Base-by-base conservation (phyloP, 2,113 vertebrate genomes). In the Vulpes vulpes region DNA sequence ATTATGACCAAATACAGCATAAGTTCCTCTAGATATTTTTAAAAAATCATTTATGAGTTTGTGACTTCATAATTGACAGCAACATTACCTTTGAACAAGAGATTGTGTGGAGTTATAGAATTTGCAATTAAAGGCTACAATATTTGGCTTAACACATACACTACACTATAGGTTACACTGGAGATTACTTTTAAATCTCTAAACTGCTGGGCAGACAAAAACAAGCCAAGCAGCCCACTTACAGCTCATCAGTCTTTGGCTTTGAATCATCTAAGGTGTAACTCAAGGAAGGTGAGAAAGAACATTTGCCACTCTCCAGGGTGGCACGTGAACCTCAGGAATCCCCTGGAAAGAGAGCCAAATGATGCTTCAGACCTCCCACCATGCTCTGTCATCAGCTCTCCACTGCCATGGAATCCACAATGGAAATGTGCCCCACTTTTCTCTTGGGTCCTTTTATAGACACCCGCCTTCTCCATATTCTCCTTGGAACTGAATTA, bases 401-500 rank as follows among this genome's bases (percentile, higher is more conserved):
- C 25, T 53, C 38, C 62, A 25, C n/a, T 74, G 81, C 53, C 49
- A 74, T 19, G 87, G 89, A 20, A 23, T 62, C 79, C 80, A 82
- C 71, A 49, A 30, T 95, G 78, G 95, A 95, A 97, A 93, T 59
- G 62, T 27, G 69, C 35, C 43, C 55, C 49, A 60, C 79, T 98
- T 94, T 89, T 91, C 67, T 94, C 88, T 96, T 89, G 35, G 71
- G 51, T 62, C 43, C 74, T 97, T 97, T 94, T 67, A 85, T 65
- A 96, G 10, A 84, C 55, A 93, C 67, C 69, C 91, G 76, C 88
- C 78, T 71, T 90, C 95, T 95, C 96, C 73, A 92, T 95, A 91
- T 87, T 94, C 79, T 87, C 81, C 91, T 89, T 93, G 74, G 80
- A 92, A 95, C 57, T 97, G 95, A 98, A 97, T 98, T 93, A 95